Conservation (phyloP, 2,797 vertebrate species). For the Eidolon dupreanum region DNA sequence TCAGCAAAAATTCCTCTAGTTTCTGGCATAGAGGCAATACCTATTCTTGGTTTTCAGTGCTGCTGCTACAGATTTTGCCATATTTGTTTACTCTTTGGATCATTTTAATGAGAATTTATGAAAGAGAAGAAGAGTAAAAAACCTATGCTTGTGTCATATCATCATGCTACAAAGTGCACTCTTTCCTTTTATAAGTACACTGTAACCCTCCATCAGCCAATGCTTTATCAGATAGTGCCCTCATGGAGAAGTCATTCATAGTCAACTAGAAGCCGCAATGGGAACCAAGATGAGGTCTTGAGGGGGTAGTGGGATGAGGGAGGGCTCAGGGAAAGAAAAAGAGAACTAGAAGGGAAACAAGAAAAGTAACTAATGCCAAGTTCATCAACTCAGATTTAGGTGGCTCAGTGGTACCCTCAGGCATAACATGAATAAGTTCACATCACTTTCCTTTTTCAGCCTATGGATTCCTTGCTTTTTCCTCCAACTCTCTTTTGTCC, state of each 20-base stretch:
- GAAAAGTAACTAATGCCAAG: background rate
- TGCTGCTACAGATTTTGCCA: background rate
- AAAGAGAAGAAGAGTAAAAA: background rate
- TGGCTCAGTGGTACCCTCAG: background rate
- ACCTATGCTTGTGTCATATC: background rate
- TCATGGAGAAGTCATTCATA: background rate
- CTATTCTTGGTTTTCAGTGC: background rate
- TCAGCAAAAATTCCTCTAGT: background rate
- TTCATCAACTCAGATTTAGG: background rate
- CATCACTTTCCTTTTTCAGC: background rate
- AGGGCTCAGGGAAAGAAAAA: background rate
- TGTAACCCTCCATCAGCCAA: background rate
- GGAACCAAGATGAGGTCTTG: background rate
- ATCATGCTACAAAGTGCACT: background rate
- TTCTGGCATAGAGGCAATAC: background rate
- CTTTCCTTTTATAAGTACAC: background rate
- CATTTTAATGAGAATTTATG: slow-evolving; percentile 13
- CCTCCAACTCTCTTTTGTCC: background rate
- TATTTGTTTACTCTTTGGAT: background rate
- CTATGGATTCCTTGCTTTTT: background rate
- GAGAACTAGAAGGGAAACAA: background rate
- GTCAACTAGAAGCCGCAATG: background rate
- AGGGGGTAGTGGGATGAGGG: background rate
- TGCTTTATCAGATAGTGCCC: background rate
- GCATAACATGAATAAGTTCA: background rate